phyloP scores from a whole-genome alignment of 2,888 invertebrate species.

The Melinaea menophilus region DNA sequence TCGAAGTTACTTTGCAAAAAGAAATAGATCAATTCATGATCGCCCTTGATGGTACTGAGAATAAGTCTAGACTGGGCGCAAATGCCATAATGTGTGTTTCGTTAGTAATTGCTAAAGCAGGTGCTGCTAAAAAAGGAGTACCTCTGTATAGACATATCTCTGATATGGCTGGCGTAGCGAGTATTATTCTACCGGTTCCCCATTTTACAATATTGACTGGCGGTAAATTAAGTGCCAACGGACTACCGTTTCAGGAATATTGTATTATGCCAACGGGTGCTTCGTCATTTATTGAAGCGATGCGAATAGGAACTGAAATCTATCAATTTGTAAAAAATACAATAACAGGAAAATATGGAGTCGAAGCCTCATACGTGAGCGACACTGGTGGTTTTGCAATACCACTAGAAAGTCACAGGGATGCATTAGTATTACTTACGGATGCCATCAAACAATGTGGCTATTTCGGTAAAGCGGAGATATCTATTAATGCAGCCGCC shows the following conservation, averaged over 20 bases:
- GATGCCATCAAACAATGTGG: conserved; percentile 95
- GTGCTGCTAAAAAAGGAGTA: conserved; percentile 94
- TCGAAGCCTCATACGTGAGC: conserved; percentile 95
- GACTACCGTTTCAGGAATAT: conserved; percentile 96
- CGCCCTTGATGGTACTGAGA: conserved; percentile 95
- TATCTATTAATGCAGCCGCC: conserved; percentile 98
- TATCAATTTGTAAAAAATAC: conserved; percentile 96
- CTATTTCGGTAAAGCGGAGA: conserved; percentile 92
- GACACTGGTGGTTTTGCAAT: conserved; percentile 99
- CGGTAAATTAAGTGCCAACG: conserved; percentile 97
- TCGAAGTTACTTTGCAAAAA: conserved; percentile 93
- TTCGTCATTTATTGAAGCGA: conserved; percentile 92
- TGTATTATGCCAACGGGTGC: conserved; percentile 96
- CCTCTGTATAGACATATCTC: conserved; percentile 95
- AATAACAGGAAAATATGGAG: conserved; percentile 91
- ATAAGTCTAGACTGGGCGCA: conserved; percentile 95
- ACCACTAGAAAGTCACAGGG: conserved; percentile 95
- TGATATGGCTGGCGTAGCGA: conserved; percentile 92
- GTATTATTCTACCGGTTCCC: conserved; percentile 96
- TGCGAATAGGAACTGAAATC: conserved; percentile 97
- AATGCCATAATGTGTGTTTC: conserved; percentile 98
- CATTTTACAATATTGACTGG: conserved; percentile 99
- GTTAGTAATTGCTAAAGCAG: conserved; percentile 96
- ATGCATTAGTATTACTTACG: conserved; percentile 89
- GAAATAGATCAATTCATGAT: conserved; percentile 93